These are phyloP conservation scores for Cordilura impudica DNA, from an alignment of 2,888 invertebrate species.

Conservation along the genomic window DNA sequence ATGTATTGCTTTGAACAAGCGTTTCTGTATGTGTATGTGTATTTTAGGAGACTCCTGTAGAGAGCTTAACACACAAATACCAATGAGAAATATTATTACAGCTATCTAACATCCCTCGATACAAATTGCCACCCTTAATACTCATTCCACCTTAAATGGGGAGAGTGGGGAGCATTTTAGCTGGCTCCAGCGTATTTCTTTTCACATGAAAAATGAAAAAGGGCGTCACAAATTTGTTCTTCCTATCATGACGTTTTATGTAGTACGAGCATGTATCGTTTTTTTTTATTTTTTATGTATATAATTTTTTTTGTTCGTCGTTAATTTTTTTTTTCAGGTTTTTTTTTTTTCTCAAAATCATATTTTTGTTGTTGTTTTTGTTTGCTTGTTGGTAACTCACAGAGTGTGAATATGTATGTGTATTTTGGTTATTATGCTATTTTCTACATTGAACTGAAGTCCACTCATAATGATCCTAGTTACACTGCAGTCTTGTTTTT, in stretches of 20 bases:
- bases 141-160: slow-evolving; percentile 45
- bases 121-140: slow-evolving; percentile 50
- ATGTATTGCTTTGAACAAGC: background rate
- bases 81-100: slow-evolving; percentile 51
- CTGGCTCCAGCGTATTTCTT: slow-evolving; percentile 45
- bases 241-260: slow-evolving; percentile 19
- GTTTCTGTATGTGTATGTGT: background rate
- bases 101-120: slow-evolving; percentile 52
- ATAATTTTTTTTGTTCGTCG: background rate
- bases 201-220: slow-evolving; percentile 52
- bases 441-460: slow-evolving; percentile 44
- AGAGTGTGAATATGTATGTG: background rate
- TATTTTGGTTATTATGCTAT: background rate
- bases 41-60: slow-evolving; percentile 49
- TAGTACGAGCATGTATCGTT: slow-evolving; percentile 32
- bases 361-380: background rate
- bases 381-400: slow-evolving; percentile 20
- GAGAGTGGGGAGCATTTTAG: slow-evolving; percentile 3
- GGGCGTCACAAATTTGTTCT: slow-evolving; percentile 63
- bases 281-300: background rate
- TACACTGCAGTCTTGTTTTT: slow-evolving; percentile 22
- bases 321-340: background rate
- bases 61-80: slow-evolving; percentile 46
- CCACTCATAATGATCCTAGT: slow-evolving; percentile 44
- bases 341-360: background rate